Evolutionary conservation across 2,113 vertebrate species (phyloP).

Genomic region (Collichthys lucidus): DNA sequence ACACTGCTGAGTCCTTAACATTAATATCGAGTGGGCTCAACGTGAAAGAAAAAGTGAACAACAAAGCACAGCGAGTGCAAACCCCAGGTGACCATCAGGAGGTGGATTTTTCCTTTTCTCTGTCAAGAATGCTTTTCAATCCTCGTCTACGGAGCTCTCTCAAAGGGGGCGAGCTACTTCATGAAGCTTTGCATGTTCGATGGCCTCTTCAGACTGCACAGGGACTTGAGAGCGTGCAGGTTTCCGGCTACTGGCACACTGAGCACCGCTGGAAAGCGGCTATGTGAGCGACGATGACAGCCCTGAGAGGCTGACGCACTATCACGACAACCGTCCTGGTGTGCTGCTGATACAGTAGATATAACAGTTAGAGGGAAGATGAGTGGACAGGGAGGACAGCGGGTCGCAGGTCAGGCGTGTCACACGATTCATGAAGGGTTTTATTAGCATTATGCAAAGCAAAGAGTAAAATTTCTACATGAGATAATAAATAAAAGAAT

Average conservation of each 20-base stretch:
- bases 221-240: not conserved
- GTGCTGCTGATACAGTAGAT: constrained; percentile 67
- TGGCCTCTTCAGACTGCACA: constrained; percentile 33
- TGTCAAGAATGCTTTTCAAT: constrained; percentile 12
- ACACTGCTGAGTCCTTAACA: not conserved
- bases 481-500: not conserved
- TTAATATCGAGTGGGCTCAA: not conserved
- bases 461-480: constrained; percentile 7
- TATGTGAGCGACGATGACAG: constrained; percentile 59
- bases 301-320: constrained; percentile 57
- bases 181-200: constrained; percentile 22
- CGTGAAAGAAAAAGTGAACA: not conserved
- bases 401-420: constrained; percentile 51
- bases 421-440: constrained; percentile 27
- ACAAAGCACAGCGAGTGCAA: not conserved
- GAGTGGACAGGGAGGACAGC: constrained; percentile 36
- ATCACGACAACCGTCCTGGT: constrained; percentile 62
- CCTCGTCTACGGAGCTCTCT: constrained; percentile 4
- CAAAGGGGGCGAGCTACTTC: not conserved
- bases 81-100: not conserved
- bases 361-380: constrained; percentile 39
- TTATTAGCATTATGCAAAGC: constrained; percentile 15
- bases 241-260: constrained; percentile 21
- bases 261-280: constrained; percentile 52
- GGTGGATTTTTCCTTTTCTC: constrained; percentile 5